Evolutionary conservation across 2,888 invertebrate genomes (phyloP), one percentile per base, ranked within the genome.

Genomic region (Alentia gelatinosa): DNA sequence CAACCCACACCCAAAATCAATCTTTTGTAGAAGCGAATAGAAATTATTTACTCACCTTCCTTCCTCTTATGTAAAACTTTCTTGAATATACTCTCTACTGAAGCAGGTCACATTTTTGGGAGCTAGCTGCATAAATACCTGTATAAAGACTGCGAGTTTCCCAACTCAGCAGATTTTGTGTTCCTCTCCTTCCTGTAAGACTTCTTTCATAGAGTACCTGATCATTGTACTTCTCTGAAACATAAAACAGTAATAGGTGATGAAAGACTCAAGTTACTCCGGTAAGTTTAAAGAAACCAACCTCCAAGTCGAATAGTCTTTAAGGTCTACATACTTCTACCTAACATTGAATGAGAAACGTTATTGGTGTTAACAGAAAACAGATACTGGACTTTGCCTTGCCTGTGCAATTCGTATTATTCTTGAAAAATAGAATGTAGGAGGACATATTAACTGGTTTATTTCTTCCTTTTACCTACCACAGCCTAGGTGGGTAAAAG

Each of bases 401-500:
- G n/a, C 23, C 39, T 35, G 30, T 30, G 23, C 15, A 47, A 15
- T 1, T 74, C 23, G n/a, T 23, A 40, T n/a, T 26, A 79, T 47
- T n/a, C 35, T 33, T 68, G 42, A 37, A 5, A 56, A 68, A 26
- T 33, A 35, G 75, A 42, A 35, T 90, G 15, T 23, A 79, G n/a
- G 39, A 79, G 39, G 35, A 23, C 86, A 40, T 88, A 56, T 91
- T 91, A 91, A 91, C 91, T 75, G 30, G 56, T 75, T 39, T 50
- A 83, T 84, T 95, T 94, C 94, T 94, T 93, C 94, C 93, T 93
- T 93, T 95, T 95, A 94, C 95, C 95, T 95, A 94, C 95, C 94
- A 83, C 94, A 95, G 95, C 93, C 93, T 94, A 95, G 95, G 95
- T 95, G 95, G 95, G 95, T 95, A 95, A 94, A 94, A 93, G 91